Percentiles rank a stretch among this genome's conserved stretches.
Conservation (phyloP, 2,888 invertebrate genomes). For the Chymomyza caudatula region DNA sequence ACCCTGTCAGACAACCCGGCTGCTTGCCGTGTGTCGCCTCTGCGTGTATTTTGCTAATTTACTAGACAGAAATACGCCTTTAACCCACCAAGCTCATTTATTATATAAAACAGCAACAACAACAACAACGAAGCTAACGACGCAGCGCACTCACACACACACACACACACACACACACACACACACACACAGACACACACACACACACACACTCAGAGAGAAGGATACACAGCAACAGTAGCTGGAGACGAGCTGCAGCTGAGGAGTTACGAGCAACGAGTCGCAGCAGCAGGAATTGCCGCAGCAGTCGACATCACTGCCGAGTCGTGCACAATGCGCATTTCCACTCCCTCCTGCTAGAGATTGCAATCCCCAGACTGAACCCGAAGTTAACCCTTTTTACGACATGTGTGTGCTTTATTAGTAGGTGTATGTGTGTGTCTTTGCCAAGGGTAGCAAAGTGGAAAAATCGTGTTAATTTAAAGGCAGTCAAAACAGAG, state of each 20-base stretch:
- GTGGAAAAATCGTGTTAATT: slow-evolving; percentile 71
- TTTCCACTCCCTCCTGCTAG: background rate
- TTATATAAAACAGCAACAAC: slow-evolving; percentile 70
- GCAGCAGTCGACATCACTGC: too few relatives aligned
- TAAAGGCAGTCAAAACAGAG: slow-evolving; percentile 60
- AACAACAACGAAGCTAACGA: slow-evolving; percentile 21
- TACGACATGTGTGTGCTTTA: background rate
- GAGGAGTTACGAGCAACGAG: slow-evolving; percentile 39
- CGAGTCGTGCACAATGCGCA: background rate
- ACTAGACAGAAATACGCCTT: slow-evolving; percentile 77
- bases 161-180: background rate
- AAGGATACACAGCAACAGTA: background rate
- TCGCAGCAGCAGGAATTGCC: slow-evolving; percentile 40
- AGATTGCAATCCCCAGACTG: slow-evolving; percentile 12
- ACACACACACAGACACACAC: background rate
- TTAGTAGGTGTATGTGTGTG: background rate
- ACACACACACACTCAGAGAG: background rate
- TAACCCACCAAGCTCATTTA: slow-evolving; percentile 77
- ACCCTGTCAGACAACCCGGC: slow-evolving; percentile 8
- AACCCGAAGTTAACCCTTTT: background rate
- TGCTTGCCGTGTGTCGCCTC: slow-evolving; percentile 38
- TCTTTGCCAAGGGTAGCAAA: slow-evolving; percentile 43
- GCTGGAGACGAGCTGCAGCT: slow-evolving; percentile 18
- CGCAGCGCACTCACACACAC: background rate
- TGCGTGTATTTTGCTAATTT: slow-evolving; percentile 75